Conservation (phyloP, 2,888 invertebrate genomes). For the Pristionchus japonicus region DNA sequence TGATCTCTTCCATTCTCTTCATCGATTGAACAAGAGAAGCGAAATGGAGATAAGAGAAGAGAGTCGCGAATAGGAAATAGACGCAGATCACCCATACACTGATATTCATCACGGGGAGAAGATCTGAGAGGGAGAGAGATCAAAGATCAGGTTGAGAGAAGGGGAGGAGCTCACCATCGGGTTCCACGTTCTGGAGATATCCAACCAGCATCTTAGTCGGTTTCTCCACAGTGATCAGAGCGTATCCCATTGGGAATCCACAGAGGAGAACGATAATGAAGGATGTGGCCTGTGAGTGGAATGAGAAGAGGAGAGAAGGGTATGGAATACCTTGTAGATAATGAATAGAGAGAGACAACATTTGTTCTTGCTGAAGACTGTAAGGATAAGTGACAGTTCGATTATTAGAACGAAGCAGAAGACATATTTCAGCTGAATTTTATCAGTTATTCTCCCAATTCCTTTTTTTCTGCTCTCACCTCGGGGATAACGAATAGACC, state of each 20-base stretch:
- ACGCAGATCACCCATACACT: background rate
- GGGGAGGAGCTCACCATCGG: background rate
- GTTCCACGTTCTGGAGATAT: background rate
- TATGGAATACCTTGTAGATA: background rate
- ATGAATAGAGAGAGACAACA: background rate
- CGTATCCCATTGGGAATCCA: background rate
- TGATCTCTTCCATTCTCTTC: background rate
- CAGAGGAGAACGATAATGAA: background rate
- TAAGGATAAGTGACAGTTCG: background rate
- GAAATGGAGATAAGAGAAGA: background rate
- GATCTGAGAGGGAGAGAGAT: conserved; percentile 7
- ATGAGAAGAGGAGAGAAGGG: background rate
- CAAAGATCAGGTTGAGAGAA: no score
- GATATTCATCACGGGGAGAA: background rate
- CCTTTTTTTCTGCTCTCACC: no score
- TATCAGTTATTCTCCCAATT: background rate
- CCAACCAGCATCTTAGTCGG: background rate
- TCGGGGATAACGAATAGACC: background rate
- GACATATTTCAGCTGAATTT: background rate
- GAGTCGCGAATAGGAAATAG: background rate
- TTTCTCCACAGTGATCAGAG: background rate
- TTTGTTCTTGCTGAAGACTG: background rate
- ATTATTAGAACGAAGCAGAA: background rate
- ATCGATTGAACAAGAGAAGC: background rate
- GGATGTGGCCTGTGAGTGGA: background rate